Evolutionary conservation across 1,140 invertebrate species (phyloP), one percentile per base, ranked within the genome.

Genomic region (Bilobella aurantiaca): DNA sequence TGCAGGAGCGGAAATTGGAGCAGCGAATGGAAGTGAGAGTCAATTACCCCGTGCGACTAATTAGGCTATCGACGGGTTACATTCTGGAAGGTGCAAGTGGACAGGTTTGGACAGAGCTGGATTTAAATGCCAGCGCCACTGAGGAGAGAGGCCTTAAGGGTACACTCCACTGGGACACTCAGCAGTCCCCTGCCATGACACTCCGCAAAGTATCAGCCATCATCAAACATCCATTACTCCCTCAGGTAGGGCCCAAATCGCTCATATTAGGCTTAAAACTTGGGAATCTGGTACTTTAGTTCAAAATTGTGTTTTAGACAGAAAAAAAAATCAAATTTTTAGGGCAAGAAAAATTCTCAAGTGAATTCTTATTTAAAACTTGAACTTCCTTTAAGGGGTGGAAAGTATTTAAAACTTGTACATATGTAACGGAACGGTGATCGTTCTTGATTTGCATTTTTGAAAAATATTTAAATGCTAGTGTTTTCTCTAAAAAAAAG

Each of bases 31-130:
- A 30, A 14, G 14, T 73, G 12, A 37, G 31, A 47, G 25, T 73
- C 1, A 64, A 32, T n/a, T 73, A 73, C 34, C 71, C 71, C 3
- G 18, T 69, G 29, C 61, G 71, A 46, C 49, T 64, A 47, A 64
- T 73, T 21, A 21, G 46, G 1, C n/a, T 73, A 12, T 30, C 57
- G n/a, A 63, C 65, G 1, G 62, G 25, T 8, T 72, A 64, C 37
- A 32, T 29, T 14, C 32, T 27, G 8, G n/a, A 57, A 42, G 32
- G 37, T 0, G 34, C 34, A 14, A 31, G 29, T 56, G 25, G 66
- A 23, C 63, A 66, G 25, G 32, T 66, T 31, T 57, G 37, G 3
- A 63, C 67, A 14, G 59, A 63, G 8, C 18, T 73, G n/a, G 68
- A 70, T 61, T 62, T 64, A 16, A 73, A 73, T 58, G 53, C 37